phyloP scores from a whole-genome alignment of 1,140 invertebrate species.

The Nilaparvata lugens region DNA sequence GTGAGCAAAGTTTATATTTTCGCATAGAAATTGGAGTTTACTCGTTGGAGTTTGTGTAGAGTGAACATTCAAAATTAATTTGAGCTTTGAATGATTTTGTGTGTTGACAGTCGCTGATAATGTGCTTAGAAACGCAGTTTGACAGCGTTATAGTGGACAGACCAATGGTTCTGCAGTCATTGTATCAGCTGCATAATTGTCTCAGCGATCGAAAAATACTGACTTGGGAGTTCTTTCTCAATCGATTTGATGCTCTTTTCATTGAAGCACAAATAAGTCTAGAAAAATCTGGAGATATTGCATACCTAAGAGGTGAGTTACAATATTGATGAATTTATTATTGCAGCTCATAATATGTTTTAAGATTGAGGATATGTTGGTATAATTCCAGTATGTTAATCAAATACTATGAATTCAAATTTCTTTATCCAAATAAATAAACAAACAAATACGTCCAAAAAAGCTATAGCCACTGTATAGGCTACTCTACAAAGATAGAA shows the following conservation, averaged over 20 bases:
- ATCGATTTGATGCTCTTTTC: slow-evolving; percentile 91
- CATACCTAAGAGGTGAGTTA: slow-evolving; percentile 65
- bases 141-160: slow-evolving; percentile 92
- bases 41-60: too few relatives aligned
- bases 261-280: slow-evolving; percentile 88
- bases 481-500: too few relatives aligned
- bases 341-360: not conserved
- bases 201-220: slow-evolving; percentile 84
- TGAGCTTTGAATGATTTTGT: slow-evolving; percentile 12
- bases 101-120: slow-evolving; percentile 56
- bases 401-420: too few relatives aligned
- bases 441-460: too few relatives aligned
- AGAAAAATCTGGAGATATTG: slow-evolving; percentile 68
- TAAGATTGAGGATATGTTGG: too few relatives aligned
- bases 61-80: not conserved
- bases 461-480: too few relatives aligned
- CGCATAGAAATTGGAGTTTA: too few relatives aligned
- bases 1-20: too few relatives aligned
- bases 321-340: not conserved
- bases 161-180: slow-evolving; percentile 91
- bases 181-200: slow-evolving; percentile 91
- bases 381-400: too few relatives aligned
- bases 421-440: too few relatives aligned
- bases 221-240: slow-evolving; percentile 97
- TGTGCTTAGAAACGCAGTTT: slow-evolving; percentile 86